Conservation (phyloP, 2,113 vertebrate genomes). For the Anoura caudifer region DNA sequence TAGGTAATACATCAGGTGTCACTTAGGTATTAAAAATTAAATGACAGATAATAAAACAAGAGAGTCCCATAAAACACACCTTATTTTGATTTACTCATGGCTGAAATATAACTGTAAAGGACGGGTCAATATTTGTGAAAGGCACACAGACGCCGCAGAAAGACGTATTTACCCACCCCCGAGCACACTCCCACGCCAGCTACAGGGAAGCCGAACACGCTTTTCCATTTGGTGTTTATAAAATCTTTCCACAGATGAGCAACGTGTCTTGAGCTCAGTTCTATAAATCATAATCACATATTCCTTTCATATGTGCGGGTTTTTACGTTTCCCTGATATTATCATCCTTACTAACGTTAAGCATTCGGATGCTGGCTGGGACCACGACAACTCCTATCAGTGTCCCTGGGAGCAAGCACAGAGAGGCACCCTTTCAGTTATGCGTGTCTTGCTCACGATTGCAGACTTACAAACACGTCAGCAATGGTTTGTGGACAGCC, state of each 20-base stretch:
- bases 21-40: slow-evolving; percentile 88
- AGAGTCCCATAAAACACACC: slow-evolving; percentile 77
- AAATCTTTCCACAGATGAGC: slow-evolving; percentile 37
- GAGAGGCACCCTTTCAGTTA: not conserved
- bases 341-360: not conserved
- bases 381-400: not conserved
- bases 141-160: slow-evolving; percentile 18
- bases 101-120: slow-evolving; percentile 71
- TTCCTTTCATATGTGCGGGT: not conserved
- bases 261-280: slow-evolving; percentile 16
- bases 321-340: not conserved
- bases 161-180: slow-evolving; percentile 20
- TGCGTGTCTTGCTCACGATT: not conserved
- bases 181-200: not conserved
- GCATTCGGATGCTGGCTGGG: not conserved
- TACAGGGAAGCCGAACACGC: not conserved
- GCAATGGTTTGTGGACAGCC: not conserved
- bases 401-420: not conserved
- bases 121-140: slow-evolving; percentile 72
- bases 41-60: slow-evolving; percentile 86
- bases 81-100: slow-evolving; percentile 80
- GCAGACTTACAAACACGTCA: not conserved
- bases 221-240: slow-evolving; percentile 9
- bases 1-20: slow-evolving; percentile 89
- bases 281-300: slow-evolving; percentile 52